Base-by-base conservation (phyloP, 1,140 invertebrate species). In the Drosophila ambigua region DNA sequence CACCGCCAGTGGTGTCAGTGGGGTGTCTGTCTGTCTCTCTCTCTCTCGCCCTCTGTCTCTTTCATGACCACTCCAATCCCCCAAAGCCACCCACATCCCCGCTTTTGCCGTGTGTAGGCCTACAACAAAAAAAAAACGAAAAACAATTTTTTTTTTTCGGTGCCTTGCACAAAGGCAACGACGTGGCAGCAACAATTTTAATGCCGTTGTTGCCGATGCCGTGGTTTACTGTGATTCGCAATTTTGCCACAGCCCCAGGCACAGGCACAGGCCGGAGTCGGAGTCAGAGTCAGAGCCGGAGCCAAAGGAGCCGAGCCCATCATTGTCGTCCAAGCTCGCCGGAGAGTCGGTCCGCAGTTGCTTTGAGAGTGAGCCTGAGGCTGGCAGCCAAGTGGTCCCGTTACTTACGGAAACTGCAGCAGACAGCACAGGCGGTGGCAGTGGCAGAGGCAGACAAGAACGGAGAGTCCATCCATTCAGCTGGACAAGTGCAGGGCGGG, bases 161-260 rank as follows among this genome's bases (percentile, higher is more conserved):
- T 79, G 65, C 77, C 77, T 75, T 80, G 77, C 77, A 75, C 77
- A 75, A 75, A 75, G 72, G 71, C 71, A 74, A 74, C 55, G 71
- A 50, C 60, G 76, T 57, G 59, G 77, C 51, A 55, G 77, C 68
- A 79, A 80, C 78, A 80, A 80, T 80, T 80, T 80, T 80, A 80
- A 75, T 75, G 72, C 54, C 54, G 35, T 39, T 39, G 54, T 45
- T 53, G 51, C 51, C 51, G 51, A 63, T 71, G 54, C 77, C 77
- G 77, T 76, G 77, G 77, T 80, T 80, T 75, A 54, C 72, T 76
- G 49, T 77, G 73, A 77, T 77, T 77, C 73, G 73, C 72, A 75
- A 75, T 75, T 73, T 73, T 45, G 59, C 71, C 62, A 74, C 67
- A 68, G 55, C 52, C 28, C 31, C 53, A 48, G 24, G 7, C 26